Conservation (phyloP, 2,888 invertebrate genomes). For the Seira ritae region DNA sequence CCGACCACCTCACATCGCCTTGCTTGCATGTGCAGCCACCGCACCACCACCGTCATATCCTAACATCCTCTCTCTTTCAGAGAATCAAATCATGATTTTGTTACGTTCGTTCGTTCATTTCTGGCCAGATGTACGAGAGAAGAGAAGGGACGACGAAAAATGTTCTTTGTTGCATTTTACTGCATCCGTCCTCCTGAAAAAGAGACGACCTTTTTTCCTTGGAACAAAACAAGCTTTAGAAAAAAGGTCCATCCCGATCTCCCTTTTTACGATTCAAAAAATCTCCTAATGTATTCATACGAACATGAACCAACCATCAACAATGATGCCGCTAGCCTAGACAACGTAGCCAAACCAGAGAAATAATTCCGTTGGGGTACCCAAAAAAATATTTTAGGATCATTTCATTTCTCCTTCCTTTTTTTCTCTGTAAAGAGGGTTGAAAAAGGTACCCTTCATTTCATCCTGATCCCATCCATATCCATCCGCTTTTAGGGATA, state of each 20-base stretch:
- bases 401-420: no score
- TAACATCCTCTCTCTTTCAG: no score
- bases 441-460: no score
- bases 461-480: neutral
- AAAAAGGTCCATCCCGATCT: constrained; percentile 25
- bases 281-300: no score
- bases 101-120: neutral
- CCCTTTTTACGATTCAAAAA: no score
- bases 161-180: constrained; percentile 32
- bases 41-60: neutral
- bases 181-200: constrained; percentile 21
- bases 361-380: no score
- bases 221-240: constrained; percentile 20
- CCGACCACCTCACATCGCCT: neutral
- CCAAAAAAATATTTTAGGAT: no score
- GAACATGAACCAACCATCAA: no score
- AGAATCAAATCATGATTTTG: neutral
- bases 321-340: no score
- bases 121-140: constrained; percentile 40
- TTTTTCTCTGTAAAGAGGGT: no score
- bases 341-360: no score
- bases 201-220: neutral
- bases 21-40: constrained; percentile 17
- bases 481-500: constrained; percentile 17
- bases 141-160: neutral